Evolutionary conservation across 35 echinoderm and acorn worm genomes (phyloP).

Genomic region (Ophiothrix spiculata): DNA sequence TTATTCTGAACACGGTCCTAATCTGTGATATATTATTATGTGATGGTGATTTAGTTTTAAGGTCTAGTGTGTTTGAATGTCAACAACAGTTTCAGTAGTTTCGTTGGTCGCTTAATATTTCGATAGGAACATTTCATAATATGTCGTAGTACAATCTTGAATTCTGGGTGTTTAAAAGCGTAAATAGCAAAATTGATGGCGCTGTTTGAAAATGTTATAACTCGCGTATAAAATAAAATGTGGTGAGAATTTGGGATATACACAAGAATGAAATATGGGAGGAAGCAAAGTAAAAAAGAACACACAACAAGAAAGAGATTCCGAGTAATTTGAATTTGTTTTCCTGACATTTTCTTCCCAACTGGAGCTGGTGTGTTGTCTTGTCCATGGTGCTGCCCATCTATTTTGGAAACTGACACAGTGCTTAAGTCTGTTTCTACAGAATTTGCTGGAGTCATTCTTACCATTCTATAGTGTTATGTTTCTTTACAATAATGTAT

Average conservation of each 20-base stretch:
- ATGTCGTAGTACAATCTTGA: constrained; percentile 59
- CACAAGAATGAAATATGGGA: neutral
- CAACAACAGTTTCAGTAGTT: neutral
- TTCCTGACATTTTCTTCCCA: neutral
- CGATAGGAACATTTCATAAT: constrained; percentile 37
- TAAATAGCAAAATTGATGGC: constrained; percentile 83
- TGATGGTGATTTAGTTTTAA: no score
- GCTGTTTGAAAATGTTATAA: constrained; percentile 14
- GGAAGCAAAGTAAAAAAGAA: neutral
- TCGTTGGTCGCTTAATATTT: constrained; percentile 32
- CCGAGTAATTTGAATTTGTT: constrained; percentile 21
- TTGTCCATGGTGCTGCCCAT: neutral
- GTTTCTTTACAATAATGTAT: neutral
- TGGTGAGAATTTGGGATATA: neutral
- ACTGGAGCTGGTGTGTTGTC: neutral
- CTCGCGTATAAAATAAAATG: neutral
- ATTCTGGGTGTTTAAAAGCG: constrained; percentile 69
- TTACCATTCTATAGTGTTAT: neutral
- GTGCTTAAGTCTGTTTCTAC: neutral
- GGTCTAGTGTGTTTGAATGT: no score
- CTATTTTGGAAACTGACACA: neutral
- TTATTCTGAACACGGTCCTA: no score
- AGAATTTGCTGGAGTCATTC: neutral
- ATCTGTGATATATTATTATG: no score
- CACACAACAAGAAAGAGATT: constrained; percentile 26